These are phyloP conservation scores for Xenopus borealis DNA, from an alignment of 2,113 vertebrate species.

Conservation along the genomic window DNA sequence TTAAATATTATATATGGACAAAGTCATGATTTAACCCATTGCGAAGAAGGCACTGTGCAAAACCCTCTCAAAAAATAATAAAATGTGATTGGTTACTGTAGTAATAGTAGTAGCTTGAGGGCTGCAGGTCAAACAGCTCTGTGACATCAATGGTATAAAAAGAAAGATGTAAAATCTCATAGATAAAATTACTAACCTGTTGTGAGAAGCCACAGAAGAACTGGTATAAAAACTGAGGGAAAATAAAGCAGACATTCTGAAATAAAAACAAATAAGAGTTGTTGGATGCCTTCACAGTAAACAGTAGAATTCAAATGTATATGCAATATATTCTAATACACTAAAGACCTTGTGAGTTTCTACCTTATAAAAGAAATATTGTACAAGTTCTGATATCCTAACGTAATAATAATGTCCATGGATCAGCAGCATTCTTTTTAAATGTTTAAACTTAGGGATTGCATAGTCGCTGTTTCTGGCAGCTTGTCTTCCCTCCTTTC, in stretches of 20 bases:
- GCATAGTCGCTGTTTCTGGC: conserved; percentile 96
- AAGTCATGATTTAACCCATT: too few relatives aligned
- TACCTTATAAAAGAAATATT: conserved; percentile 99
- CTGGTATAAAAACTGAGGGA: conserved; percentile 98
- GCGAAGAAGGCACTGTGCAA: too few relatives aligned
- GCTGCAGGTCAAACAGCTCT: too few relatives aligned
- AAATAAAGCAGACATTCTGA: conserved; percentile 98
- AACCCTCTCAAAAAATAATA: too few relatives aligned
- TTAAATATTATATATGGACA: too few relatives aligned
- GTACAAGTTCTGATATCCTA: conserved; percentile 93
- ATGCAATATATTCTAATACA: too few relatives aligned
- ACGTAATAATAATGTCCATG: conserved; percentile 96
- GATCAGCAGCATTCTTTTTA: conserved; percentile 95
- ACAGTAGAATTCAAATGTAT: neutral
- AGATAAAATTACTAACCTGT: conserved; percentile 71
- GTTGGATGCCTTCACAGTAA: neutral
- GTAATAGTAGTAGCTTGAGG: too few relatives aligned
- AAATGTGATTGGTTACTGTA: too few relatives aligned
- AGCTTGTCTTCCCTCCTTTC: conserved; percentile 94
- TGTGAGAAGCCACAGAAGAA: conserved; percentile 99
- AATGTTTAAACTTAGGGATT: conserved; percentile 94
- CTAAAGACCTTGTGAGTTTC: neutral
- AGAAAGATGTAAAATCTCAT: too few relatives aligned
- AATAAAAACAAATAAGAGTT: conserved; percentile 49
- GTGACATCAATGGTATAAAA: too few relatives aligned